These are phyloP conservation scores for Apostichopus californicus DNA, from an alignment of 35 echinoderm and acorn worm species.

Conservation along the genomic window DNA sequence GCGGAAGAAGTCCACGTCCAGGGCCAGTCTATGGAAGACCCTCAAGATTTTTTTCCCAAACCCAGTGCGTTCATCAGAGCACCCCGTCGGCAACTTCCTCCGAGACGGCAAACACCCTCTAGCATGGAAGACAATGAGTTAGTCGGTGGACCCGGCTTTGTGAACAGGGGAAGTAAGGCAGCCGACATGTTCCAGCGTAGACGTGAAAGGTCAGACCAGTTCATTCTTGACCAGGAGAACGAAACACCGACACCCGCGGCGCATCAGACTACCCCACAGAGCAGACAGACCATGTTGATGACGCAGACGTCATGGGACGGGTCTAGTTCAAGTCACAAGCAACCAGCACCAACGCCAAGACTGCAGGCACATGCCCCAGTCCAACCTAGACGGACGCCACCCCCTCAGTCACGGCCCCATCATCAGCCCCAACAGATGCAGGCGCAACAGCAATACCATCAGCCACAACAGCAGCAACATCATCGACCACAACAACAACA, in stretches of 20 bases:
- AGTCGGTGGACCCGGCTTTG: background rate
- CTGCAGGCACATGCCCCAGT: background rate
- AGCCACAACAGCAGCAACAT: conserved; percentile 34
- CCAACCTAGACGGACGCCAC: background rate
- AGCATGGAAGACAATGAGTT: conserved; percentile 9
- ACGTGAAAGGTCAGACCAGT: conserved; percentile 38
- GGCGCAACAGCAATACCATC: background rate
- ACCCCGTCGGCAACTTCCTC: conserved; percentile 3
- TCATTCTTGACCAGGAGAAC: conserved; percentile 40
- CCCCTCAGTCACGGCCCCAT: conserved; percentile 13
- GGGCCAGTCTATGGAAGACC: conserved; percentile 21
- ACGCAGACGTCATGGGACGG: conserved; percentile 4
- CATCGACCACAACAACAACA: background rate
- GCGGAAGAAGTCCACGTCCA: background rate
- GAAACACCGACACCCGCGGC: background rate
- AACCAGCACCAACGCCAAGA: background rate
- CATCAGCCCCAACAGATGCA: conserved; percentile 15
- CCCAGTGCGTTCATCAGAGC: conserved; percentile 53
- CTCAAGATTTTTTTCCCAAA: conserved; percentile 21
- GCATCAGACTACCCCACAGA: background rate
- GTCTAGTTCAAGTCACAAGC: background rate
- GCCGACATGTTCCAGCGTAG: conserved; percentile 28
- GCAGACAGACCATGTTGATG: background rate
- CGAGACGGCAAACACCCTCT: background rate
- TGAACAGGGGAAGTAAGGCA: conserved; percentile 17